phyloP scores from a whole-genome alignment of 1,140 invertebrate genomes.

The Bradynema listronoti region DNA sequence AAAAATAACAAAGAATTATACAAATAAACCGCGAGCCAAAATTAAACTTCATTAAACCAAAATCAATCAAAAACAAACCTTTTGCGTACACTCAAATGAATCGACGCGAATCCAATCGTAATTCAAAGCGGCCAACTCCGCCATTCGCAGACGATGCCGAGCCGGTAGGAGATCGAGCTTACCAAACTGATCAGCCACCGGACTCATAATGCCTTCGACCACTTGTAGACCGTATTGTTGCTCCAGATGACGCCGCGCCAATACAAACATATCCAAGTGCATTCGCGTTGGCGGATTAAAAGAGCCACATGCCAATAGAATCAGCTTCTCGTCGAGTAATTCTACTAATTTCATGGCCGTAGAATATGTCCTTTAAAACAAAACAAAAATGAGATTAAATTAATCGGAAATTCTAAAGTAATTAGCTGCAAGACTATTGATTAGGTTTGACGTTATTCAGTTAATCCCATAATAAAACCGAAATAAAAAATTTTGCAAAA shows the following conservation, averaged over 20 bases:
- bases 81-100: slow-evolving; percentile 32
- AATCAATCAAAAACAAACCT: background rate
- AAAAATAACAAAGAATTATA: background rate
- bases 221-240: slow-evolving; percentile 21
- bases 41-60: background rate
- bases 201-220: slow-evolving; percentile 41
- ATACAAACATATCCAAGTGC: slow-evolving; percentile 75
- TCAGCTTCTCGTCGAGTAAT: background rate
- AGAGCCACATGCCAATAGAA: slow-evolving; percentile 79
- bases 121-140: slow-evolving; percentile 26
- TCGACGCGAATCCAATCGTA: slow-evolving; percentile 40
- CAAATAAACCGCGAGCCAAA: background rate
- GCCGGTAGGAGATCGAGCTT: slow-evolving; percentile 29
- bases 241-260: slow-evolving; percentile 18
- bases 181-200: slow-evolving; percentile 37
- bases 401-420: too few relatives aligned
- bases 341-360: too few relatives aligned
- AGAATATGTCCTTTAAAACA: too few relatives aligned
- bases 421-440: too few relatives aligned
- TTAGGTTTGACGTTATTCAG: too few relatives aligned
- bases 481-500: too few relatives aligned
- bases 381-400: too few relatives aligned
- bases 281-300: slow-evolving; percentile 95
- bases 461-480: too few relatives aligned
- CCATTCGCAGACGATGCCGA: slow-evolving; percentile 34